Evolutionary conservation across 2,797 vertebrate species (phyloP).

Genomic region (Xenopus petersii): DNA sequence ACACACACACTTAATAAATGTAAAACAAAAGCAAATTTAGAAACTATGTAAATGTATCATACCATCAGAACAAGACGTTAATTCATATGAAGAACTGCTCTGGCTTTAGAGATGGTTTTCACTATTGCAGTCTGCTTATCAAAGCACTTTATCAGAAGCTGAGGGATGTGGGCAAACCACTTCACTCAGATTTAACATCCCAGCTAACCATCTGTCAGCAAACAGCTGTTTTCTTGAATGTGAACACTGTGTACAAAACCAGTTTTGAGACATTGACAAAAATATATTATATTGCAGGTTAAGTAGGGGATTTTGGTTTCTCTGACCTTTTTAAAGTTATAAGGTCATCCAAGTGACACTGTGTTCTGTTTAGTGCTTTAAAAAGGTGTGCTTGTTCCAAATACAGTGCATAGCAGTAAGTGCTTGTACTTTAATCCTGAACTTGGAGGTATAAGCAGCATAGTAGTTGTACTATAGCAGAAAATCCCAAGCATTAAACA

Average conservation of each 20-base stretch:
- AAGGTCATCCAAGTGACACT: constrained; percentile 42
- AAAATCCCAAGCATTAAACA: too few relatives aligned
- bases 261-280: constrained; percentile 63
- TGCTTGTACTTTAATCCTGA: not conserved
- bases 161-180: constrained; percentile 87
- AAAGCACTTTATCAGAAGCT: constrained; percentile 94
- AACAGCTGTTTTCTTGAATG: constrained; percentile 82
- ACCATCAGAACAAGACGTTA: constrained; percentile 62
- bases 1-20: not conserved
- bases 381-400: constrained; percentile 34
- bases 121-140: constrained; percentile 82
- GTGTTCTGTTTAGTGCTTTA: constrained; percentile 43
- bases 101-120: constrained; percentile 72
- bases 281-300: constrained; percentile 60
- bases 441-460: not conserved
- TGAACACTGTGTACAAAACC: constrained; percentile 64
- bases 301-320: constrained; percentile 49
- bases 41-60: constrained; percentile 36
- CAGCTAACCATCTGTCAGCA: constrained; percentile 83
- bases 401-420: constrained; percentile 11
- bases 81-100: constrained; percentile 71
- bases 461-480: not conserved
- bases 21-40: constrained; percentile 21
- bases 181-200: constrained; percentile 71
- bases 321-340: constrained; percentile 49